These are phyloP conservation scores for Coregonus sp. DNA, from an alignment of 2,797 vertebrate genomes.

Conservation along the genomic window DNA sequence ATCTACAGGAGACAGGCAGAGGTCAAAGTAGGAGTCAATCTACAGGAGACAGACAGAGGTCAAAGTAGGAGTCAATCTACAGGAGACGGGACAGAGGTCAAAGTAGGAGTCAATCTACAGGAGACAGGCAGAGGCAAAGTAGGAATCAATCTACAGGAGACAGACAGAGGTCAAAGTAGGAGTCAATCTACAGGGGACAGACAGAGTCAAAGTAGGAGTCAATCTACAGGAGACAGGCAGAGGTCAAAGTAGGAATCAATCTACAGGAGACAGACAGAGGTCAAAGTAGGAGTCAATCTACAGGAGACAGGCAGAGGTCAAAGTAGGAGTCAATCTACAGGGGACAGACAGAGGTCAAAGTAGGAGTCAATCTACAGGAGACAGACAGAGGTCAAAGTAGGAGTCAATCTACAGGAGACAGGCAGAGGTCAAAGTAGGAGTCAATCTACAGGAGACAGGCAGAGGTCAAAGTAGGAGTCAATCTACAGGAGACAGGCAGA, in stretches of 20 bases:
- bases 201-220: slow-evolving; percentile 87
- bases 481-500: slow-evolving; percentile 73
- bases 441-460: slow-evolving; percentile 80
- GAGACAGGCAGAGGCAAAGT: slow-evolving; percentile 72
- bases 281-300: slow-evolving; percentile 97
- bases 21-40: slow-evolving; percentile 95
- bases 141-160: slow-evolving; percentile 88
- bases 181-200: slow-evolving; percentile 83
- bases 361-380: slow-evolving; percentile 91
- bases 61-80: slow-evolving; percentile 97
- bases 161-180: slow-evolving; percentile 80
- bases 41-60: slow-evolving; percentile 44
- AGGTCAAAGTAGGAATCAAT: slow-evolving; percentile 93
- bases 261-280: slow-evolving; percentile 59
- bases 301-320: slow-evolving; percentile 37
- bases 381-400: slow-evolving; percentile 76
- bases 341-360: slow-evolving; percentile 64
- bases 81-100: slow-evolving; percentile 35
- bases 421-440: slow-evolving; percentile 82
- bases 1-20: slow-evolving; percentile 73
- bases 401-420: slow-evolving; percentile 85
- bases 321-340: slow-evolving; percentile 94
- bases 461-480: slow-evolving; percentile 88
- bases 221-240: slow-evolving; percentile 74
- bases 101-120: slow-evolving; percentile 96